Evolutionary conservation across 2,797 vertebrate genomes (phyloP).

Genomic region (Oreochromis grahami): DNA sequence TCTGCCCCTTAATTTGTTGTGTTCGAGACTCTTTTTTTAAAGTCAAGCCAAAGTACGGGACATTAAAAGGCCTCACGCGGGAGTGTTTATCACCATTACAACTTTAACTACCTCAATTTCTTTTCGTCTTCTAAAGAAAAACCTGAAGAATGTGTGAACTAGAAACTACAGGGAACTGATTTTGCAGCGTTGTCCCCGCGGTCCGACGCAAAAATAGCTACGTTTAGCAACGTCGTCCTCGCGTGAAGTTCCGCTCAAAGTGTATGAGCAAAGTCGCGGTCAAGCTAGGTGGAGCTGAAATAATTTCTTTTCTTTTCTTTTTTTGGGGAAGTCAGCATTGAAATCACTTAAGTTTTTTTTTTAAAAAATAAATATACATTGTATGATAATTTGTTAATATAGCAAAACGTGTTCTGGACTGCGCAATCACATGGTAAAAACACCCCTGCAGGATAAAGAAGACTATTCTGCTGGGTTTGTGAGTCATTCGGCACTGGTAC

Average conservation of each 20-base stretch:
- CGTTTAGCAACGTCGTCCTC: background rate
- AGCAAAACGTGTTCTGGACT: background rate
- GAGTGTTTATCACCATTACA: accelerated
- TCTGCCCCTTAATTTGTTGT: background rate
- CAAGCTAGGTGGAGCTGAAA: background rate
- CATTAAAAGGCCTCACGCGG: background rate
- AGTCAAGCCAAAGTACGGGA: background rate
- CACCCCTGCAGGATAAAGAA: background rate
- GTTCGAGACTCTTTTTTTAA: background rate
- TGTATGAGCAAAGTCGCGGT: background rate
- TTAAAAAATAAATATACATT: background rate
- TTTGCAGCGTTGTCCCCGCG: background rate
- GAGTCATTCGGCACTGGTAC: background rate
- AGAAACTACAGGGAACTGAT: background rate
- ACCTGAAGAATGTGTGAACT: background rate
- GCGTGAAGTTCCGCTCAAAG: background rate
- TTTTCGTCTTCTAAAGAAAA: background rate
- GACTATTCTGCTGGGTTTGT: background rate
- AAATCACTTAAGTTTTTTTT: background rate
- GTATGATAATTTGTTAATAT: no score
- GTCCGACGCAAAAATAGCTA: slow-evolving; percentile 27
- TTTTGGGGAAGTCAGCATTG: accelerated
- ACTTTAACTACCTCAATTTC: background rate
- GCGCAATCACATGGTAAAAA: background rate
- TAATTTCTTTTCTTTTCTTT: accelerated